A percentile compares a stretch with the other conserved stretches of the same genome.
These are phyloP conservation scores for Hystrix cristata DNA, from an alignment of 2,113 vertebrate species.

Conservation along the genomic window DNA sequence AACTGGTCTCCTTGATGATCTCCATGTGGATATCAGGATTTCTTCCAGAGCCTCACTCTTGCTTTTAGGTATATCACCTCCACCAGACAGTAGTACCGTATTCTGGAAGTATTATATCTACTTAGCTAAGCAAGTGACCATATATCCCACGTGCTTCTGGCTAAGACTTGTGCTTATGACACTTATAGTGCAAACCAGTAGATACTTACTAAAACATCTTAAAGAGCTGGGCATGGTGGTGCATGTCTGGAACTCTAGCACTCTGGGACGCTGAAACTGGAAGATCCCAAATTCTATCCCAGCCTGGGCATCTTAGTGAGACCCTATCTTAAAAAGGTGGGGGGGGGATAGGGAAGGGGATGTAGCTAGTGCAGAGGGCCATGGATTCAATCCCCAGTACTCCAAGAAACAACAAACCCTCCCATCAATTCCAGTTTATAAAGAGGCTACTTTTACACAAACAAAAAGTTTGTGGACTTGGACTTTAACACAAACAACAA, in stretches of 20 bases:
- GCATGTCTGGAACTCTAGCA: neutral
- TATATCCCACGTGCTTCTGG: neutral
- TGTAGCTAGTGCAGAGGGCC: neutral
- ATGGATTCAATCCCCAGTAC: neutral
- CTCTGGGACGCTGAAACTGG: neutral
- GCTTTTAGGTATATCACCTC: neutral
- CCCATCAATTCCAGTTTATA: neutral
- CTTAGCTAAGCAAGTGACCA: neutral
- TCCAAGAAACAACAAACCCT: neutral
- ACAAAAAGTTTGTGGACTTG: neutral
- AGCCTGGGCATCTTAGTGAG: neutral
- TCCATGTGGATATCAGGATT: neutral
- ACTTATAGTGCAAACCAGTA: neutral
- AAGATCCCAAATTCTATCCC: neutral
- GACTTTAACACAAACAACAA: neutral
- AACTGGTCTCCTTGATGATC: neutral
- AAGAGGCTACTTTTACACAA: neutral
- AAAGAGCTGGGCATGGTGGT: neutral
- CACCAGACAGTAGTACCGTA: neutral
- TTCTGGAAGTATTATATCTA: neutral
- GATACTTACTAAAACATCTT: conserved; percentile 24
- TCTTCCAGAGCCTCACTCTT: neutral
- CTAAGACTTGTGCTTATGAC: neutral
- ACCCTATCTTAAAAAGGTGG: neutral
- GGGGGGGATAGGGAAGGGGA: no score